Percentiles rank a stretch among this genome's conserved stretches.
phyloP scores from a whole-genome alignment of 2,113 vertebrate species.

The Etia nguti region DNA sequence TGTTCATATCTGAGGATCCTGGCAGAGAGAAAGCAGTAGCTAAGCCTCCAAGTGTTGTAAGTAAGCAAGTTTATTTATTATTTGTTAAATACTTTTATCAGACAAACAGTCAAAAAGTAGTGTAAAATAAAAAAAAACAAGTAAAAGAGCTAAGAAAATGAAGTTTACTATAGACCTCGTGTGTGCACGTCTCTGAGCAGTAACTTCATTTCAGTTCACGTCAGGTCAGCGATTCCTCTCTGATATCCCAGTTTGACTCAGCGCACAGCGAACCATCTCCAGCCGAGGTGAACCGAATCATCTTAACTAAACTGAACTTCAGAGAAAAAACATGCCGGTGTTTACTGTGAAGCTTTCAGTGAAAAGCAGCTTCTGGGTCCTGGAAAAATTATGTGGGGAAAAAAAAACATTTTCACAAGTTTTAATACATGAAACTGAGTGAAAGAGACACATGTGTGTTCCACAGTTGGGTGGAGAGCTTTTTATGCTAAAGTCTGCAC shows the following conservation, averaged over 20 bases:
- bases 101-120: background rate
- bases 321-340: background rate
- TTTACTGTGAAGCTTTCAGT: background rate
- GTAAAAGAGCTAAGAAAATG: background rate
- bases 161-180: background rate
- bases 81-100: background rate
- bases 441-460: background rate
- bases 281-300: background rate
- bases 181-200: background rate
- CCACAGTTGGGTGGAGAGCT: background rate
- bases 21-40: background rate
- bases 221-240: background rate
- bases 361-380: background rate
- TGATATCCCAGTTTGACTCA: background rate
- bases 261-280: background rate
- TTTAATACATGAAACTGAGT: background rate
- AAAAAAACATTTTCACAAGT: background rate
- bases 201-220: background rate
- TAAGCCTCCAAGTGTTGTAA: background rate
- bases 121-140: background rate
- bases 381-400: background rate
- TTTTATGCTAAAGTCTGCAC: background rate
- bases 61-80: background rate
- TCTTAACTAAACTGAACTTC: background rate
- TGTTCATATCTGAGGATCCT: background rate